Percentiles rank a stretch among this genome's conserved stretches.
Evolutionary conservation across 2,888 invertebrate genomes (phyloP).

Genomic region (Phoenoteleia sp.): DNA sequence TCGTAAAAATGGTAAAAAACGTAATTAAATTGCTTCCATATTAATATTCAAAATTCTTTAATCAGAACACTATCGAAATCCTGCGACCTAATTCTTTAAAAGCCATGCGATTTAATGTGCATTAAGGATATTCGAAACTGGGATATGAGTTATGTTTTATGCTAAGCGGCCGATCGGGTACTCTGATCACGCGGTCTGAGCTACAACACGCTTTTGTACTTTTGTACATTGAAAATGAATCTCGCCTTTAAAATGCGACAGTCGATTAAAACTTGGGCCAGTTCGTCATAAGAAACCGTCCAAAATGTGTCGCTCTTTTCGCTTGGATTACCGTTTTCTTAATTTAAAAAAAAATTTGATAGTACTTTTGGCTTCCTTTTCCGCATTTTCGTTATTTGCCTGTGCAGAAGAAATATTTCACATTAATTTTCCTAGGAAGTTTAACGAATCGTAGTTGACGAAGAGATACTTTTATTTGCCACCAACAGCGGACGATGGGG

Average conservation of each 20-base stretch:
- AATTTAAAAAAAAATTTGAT: too few species aligned
- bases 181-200: conserved; percentile 78
- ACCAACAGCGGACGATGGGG: conserved; percentile 74
- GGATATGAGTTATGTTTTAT: conserved; percentile 82
- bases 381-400: conserved; percentile 2
- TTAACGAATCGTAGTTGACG: conserved; percentile 66
- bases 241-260: conserved; percentile 79
- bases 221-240: conserved; percentile 65
- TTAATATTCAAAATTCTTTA: too few species aligned
- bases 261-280: conserved; percentile 42
- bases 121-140: conserved; percentile 75
- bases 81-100: conserved; percentile 78
- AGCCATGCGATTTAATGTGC: conserved; percentile 45
- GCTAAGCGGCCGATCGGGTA: conserved; percentile 81
- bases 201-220: conserved; percentile 69
- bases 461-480: conserved; percentile 76
- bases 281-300: conserved; percentile 22
- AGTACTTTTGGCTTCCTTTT: not conserved
- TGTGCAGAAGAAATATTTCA: conserved; percentile 68
- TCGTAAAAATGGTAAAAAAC: too few species aligned
- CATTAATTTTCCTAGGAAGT: conserved; percentile 76
- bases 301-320: conserved; percentile 32
- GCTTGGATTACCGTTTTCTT: too few species aligned
- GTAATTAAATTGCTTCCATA: too few species aligned
- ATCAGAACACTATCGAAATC: conserved; percentile 69